Conservation (phyloP, 2,113 vertebrate genomes). For the Triplophysa dalaica region DNA sequence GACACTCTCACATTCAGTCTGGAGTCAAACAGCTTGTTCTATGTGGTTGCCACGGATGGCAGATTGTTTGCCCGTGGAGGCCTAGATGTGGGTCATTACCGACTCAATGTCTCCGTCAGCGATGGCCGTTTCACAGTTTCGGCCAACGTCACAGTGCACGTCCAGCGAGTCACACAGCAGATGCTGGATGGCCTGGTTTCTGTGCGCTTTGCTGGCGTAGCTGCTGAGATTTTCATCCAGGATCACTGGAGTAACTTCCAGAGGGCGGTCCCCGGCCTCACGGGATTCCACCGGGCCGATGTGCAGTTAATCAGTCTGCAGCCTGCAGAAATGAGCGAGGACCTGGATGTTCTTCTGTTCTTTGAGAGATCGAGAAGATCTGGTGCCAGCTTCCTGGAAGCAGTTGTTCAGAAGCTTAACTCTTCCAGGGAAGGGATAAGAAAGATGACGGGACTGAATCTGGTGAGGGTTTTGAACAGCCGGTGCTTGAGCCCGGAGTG, state of each 20-base stretch:
- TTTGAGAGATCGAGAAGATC: constrained; percentile 68
- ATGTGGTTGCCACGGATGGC: constrained; percentile 77
- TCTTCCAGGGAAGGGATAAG: constrained; percentile 75
- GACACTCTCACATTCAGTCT: constrained; percentile 81
- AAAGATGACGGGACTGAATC: constrained; percentile 77
- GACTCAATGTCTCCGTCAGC: constrained; percentile 80
- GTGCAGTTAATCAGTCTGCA: constrained; percentile 81
- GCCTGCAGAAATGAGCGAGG: constrained; percentile 66
- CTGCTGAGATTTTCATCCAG: constrained; percentile 80
- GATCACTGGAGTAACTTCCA: constrained; percentile 85
- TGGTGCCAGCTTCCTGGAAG: constrained; percentile 59
- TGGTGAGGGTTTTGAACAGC: constrained; percentile 75
- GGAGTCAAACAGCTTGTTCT: constrained; percentile 75
- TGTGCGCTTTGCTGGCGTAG: constrained; percentile 77
- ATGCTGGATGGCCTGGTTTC: constrained; percentile 75
- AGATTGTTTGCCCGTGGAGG: constrained; percentile 78
- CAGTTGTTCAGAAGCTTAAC: constrained; percentile 78
- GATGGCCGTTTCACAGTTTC: constrained; percentile 77
- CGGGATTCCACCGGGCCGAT: constrained; percentile 72
- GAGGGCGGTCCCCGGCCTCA: constrained; percentile 73
- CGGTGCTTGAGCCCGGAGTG: constrained; percentile 75
- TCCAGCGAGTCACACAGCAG: constrained; percentile 76
- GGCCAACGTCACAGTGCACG: constrained; percentile 75
- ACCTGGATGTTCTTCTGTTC: constrained; percentile 78
- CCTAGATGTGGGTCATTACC: constrained; percentile 78